A percentile compares a stretch with the other conserved stretches of the same genome.
Conservation (phyloP, 2,113 vertebrate species). For the Sterrhoptilus dennistouni region DNA sequence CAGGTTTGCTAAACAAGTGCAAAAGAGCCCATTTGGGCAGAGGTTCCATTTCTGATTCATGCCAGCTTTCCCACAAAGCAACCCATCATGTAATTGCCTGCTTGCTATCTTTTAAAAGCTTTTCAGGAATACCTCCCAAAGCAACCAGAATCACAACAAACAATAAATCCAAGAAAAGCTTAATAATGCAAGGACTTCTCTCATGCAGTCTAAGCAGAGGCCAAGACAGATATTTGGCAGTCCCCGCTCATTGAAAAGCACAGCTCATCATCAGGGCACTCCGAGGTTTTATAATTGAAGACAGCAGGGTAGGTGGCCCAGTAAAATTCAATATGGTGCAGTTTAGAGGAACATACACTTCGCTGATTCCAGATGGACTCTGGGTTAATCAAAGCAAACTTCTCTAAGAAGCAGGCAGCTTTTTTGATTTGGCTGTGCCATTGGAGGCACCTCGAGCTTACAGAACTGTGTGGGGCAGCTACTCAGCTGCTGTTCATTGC, state of each 20-base stretch:
- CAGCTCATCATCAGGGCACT: neutral
- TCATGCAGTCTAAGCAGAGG: neutral
- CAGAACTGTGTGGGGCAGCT: neutral
- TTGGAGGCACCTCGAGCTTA: neutral
- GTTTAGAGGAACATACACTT: slow-evolving; percentile 10
- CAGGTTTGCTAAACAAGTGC: neutral
- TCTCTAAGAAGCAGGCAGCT: neutral
- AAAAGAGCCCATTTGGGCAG: neutral
- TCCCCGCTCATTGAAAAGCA: slow-evolving; percentile 22
- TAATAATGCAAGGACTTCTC: neutral
- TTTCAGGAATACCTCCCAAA: slow-evolving; percentile 13
- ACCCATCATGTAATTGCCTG: neutral
- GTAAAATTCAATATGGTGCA: slow-evolving; percentile 5
- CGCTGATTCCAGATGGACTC: slow-evolving; percentile 18
- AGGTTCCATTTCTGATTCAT: neutral
- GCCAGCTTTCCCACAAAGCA: neutral
- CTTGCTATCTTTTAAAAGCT: slow-evolving; percentile 30
- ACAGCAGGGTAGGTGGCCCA: slow-evolving; percentile 21
- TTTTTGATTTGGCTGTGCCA: neutral
- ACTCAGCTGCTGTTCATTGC: neutral
- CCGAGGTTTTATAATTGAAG: neutral
- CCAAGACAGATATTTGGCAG: slow-evolving; percentile 47
- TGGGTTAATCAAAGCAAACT: slow-evolving; percentile 42
- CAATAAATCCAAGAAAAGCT: slow-evolving; percentile 5
- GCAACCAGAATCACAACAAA: slow-evolving; percentile 22